These are phyloP conservation scores for Microcebus jonahi DNA, from an alignment of 2,113 vertebrate genomes.

Conservation along the genomic window DNA sequence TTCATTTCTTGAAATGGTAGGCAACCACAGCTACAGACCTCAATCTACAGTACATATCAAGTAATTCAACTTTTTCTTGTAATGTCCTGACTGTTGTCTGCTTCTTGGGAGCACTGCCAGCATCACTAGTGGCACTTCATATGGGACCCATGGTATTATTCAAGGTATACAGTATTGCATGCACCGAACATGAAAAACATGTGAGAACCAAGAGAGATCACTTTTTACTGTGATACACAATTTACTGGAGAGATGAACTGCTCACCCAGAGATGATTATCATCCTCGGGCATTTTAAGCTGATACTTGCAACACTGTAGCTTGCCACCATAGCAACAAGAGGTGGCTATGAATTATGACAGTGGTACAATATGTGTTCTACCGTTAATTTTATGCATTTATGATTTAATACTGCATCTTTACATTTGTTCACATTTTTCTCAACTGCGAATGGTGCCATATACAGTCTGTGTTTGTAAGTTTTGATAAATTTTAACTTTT, in stretches of 20 bases:
- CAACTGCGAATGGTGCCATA: not conserved
- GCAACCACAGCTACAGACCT: not conserved
- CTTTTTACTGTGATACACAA: not conserved
- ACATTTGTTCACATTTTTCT: not conserved
- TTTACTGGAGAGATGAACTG: not conserved
- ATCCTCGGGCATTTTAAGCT: not conserved
- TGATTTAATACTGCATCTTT: not conserved
- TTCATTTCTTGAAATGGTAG: not conserved
- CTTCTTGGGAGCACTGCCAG: not conserved
- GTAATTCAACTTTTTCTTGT: not conserved
- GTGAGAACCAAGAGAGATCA: not conserved
- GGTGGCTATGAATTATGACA: not conserved
- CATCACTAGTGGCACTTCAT: not conserved
- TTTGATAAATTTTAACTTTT: not conserved
- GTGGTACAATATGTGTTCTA: not conserved
- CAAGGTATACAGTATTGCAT: not conserved
- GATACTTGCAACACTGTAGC: not conserved
- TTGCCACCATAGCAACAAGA: not conserved
- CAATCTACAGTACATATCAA: not conserved
- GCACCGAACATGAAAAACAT: not conserved
- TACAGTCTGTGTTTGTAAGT: not conserved
- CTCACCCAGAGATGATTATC: not conserved
- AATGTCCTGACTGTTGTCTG: not conserved
- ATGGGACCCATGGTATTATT: not conserved
- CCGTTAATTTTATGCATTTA: not conserved